phyloP scores from a whole-genome alignment of 2,797 vertebrate genomes.

The Myiotriccus ornatus region DNA sequence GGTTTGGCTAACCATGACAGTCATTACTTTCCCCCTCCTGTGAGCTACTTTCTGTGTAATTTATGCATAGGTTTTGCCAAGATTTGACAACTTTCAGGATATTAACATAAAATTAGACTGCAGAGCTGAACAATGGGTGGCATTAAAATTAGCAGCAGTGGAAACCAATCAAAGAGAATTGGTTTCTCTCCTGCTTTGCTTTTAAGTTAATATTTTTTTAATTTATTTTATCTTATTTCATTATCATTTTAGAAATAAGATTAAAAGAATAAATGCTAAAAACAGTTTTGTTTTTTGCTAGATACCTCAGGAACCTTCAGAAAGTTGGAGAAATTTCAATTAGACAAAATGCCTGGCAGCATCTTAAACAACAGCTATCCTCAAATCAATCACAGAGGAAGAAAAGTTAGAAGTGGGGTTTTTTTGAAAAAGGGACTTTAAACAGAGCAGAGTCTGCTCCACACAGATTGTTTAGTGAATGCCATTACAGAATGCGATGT shows the following conservation, averaged over 20 bases:
- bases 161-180: slow-evolving; percentile 76
- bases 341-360: slow-evolving; percentile 4
- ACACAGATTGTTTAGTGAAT: slow-evolving; percentile 77
- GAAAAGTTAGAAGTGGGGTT: slow-evolving; percentile 19
- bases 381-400: slow-evolving; percentile 45
- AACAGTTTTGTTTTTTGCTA: neutral
- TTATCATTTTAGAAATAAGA: neutral
- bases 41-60: slow-evolving; percentile 84
- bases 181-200: slow-evolving; percentile 68
- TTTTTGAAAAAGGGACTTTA: slow-evolving; percentile 39
- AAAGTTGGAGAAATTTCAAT: neutral
- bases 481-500: slow-evolving; percentile 79
- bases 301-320: neutral
- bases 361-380: slow-evolving; percentile 33
- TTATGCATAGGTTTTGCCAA: slow-evolving; percentile 86
- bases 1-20: slow-evolving; percentile 84
- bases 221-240: slow-evolving; percentile 37
- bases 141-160: slow-evolving; percentile 79
- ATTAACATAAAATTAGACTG: slow-evolving; percentile 86
- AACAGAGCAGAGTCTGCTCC: slow-evolving; percentile 59
- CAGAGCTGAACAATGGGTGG: slow-evolving; percentile 81
- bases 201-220: slow-evolving; percentile 54
- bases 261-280: neutral
- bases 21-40: slow-evolving; percentile 83
- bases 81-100: slow-evolving; percentile 85